phyloP scores from a whole-genome alignment of 2,888 invertebrate species.

The Drosophila paracracens region DNA sequence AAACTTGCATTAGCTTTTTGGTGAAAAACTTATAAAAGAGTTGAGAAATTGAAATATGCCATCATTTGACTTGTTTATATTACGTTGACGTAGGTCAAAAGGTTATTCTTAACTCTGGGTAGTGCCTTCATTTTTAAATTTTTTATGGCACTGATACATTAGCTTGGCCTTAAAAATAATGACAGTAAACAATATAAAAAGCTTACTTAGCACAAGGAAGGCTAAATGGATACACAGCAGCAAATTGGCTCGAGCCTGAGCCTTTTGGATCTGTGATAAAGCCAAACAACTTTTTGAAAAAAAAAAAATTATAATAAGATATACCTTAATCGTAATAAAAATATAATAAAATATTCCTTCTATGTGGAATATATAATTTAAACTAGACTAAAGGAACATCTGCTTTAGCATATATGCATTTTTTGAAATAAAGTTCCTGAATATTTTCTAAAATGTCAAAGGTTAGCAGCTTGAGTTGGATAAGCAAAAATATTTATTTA shows the following conservation, averaged over 20 bases:
- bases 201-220: neutral
- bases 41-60: conserved; percentile 1
- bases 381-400: neutral
- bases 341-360: neutral
- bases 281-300: neutral
- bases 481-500: neutral
- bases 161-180: neutral
- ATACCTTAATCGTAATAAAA: too few relatives aligned
- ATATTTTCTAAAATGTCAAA: neutral
- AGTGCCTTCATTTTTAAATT: neutral
- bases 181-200: neutral
- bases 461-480: neutral
- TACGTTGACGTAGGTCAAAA: neutral
- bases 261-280: neutral
- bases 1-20: neutral
- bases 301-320: neutral
- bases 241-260: neutral
- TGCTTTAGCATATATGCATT: neutral
- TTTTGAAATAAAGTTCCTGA: neutral
- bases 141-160: neutral
- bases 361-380: too few relatives aligned
- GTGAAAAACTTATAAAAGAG: neutral
- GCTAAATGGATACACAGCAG: neutral
- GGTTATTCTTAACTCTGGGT: neutral
- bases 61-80: neutral